Percentiles rank a stretch among this genome's conserved stretches.
These are phyloP conservation scores for Orcinus orca DNA, from an alignment of 2,113 vertebrate genomes.

Conservation along the genomic window DNA sequence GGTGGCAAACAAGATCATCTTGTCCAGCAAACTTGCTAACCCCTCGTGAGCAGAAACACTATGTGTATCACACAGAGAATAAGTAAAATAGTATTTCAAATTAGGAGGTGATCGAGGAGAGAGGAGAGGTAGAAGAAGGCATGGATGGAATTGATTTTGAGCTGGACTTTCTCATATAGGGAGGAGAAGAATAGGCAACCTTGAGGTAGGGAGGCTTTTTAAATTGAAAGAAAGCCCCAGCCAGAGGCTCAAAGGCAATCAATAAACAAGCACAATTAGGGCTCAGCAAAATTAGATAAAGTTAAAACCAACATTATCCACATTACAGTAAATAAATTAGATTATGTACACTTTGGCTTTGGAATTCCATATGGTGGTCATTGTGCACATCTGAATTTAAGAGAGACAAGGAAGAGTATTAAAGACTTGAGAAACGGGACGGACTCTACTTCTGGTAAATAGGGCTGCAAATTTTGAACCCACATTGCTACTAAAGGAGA, in stretches of 20 bases:
- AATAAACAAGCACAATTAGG: not conserved
- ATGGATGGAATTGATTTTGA: not conserved
- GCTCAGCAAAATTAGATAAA: not conserved
- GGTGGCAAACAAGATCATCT: not conserved
- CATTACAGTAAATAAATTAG: not conserved
- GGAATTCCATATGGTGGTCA: not conserved
- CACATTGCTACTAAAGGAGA: not conserved
- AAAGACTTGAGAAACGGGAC: not conserved
- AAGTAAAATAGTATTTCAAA: not conserved
- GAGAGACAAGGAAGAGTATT: not conserved
- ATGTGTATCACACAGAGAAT: not conserved
- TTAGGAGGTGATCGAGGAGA: not conserved
- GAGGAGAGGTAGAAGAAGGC: not conserved
- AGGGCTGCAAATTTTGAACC: not conserved
- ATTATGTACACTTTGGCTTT: not conserved
- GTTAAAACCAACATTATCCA: not conserved
- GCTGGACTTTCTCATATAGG: not conserved
- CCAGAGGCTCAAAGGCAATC: not conserved
- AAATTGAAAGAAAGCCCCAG: not conserved
- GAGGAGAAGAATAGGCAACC: not conserved
- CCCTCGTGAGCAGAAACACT: not conserved
- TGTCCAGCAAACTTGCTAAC: not conserved
- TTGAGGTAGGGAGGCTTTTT: not conserved
- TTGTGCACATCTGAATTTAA: not conserved
- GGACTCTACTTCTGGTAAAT: not conserved